These are phyloP conservation scores for Tenthredo mesomela DNA, from an alignment of 2,888 invertebrate genomes.

Conservation along the genomic window DNA sequence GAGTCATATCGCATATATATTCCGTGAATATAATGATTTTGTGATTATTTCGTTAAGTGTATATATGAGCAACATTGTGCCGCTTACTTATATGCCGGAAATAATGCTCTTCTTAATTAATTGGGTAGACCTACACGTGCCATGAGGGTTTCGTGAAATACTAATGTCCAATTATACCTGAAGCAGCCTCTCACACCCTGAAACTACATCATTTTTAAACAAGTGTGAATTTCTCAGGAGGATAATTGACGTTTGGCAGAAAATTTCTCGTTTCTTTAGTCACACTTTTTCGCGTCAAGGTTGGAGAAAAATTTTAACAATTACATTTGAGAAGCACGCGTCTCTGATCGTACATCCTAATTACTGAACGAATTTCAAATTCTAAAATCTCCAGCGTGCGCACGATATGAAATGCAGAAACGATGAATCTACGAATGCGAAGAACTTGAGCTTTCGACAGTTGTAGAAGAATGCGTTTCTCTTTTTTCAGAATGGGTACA, in stretches of 20 bases:
- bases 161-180: constrained; percentile 27
- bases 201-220: not conserved
- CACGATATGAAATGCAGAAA: not conserved
- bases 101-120: not conserved
- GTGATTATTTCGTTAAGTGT: not conserved
- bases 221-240: not conserved
- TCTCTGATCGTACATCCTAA: not conserved
- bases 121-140: not conserved
- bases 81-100: not conserved
- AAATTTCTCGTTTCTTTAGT: not conserved
- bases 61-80: not conserved
- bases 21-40: not conserved
- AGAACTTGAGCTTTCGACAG: not conserved
- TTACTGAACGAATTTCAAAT: not conserved
- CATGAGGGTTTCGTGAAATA: not conserved
- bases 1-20: constrained; percentile 1
- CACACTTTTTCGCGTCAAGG: not conserved
- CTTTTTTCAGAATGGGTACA: not conserved
- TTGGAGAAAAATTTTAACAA: not conserved
- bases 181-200: not conserved
- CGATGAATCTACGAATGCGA: not conserved
- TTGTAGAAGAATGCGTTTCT: not conserved
- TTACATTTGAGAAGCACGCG: not conserved
- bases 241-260: not conserved
- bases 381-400: not conserved